Conservation (phyloP, 2,888 invertebrate genomes). For the Dusona sp. region DNA sequence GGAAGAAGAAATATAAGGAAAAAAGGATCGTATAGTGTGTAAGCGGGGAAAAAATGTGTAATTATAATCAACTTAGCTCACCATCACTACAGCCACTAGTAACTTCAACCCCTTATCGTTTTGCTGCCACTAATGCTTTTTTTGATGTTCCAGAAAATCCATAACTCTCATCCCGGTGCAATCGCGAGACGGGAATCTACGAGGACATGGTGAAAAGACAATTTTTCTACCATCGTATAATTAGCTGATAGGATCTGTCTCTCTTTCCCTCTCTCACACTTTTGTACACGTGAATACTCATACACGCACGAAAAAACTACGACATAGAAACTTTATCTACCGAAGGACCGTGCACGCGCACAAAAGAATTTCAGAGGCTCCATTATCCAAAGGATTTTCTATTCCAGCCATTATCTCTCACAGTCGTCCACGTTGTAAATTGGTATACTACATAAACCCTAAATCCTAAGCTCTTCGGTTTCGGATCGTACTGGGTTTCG, state of each 20-base stretch:
- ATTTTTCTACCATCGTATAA: constrained; percentile 76
- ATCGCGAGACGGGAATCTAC: constrained; percentile 35
- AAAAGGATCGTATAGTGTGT: neutral
- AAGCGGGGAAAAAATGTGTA: neutral
- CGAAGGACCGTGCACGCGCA: constrained; percentile 55
- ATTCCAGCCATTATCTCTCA: constrained; percentile 75
- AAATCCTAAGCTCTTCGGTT: constrained; percentile 30
- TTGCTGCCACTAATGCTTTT: constrained; percentile 20
- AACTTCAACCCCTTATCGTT: constrained; percentile 16
- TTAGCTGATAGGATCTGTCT: constrained; percentile 78
- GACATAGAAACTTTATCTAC: constrained; percentile 30
- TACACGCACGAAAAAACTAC: neutral
- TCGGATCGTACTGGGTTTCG: neutral
- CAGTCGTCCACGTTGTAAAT: constrained; percentile 49
- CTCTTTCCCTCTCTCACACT: constrained; percentile 40
- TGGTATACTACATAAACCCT: constrained; percentile 33
- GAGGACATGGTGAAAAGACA: constrained; percentile 68
- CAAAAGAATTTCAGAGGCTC: constrained; percentile 78
- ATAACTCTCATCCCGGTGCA: constrained; percentile 38
- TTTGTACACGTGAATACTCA: constrained; percentile 67
- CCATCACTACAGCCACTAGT: neutral
- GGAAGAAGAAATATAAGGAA: neutral
- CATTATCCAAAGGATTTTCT: constrained; percentile 72
- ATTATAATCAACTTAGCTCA: constrained; percentile 8
- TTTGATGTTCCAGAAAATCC: constrained; percentile 31